A percentile compares a stretch with the other conserved stretches of the same genome.
Evolutionary conservation across 2,888 invertebrate species (phyloP).

Genomic region (Drosophila acutilabella): DNA sequence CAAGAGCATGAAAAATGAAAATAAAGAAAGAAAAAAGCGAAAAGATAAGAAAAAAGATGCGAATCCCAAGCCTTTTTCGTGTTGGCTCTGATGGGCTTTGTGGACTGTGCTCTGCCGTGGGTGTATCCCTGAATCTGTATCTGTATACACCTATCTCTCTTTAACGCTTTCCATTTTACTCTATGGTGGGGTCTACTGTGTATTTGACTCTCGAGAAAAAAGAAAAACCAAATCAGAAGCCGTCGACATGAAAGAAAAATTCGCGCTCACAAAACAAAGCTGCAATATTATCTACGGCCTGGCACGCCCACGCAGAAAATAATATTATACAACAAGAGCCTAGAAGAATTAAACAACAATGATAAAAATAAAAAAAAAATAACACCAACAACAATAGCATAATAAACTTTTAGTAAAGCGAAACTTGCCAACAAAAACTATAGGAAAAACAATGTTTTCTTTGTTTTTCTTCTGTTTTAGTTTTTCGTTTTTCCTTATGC

Average conservation of each 20-base stretch:
- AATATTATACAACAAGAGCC: slow-evolving; percentile 72
- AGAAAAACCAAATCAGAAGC: slow-evolving; percentile 9
- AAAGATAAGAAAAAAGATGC: slow-evolving; percentile 12
- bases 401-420: slow-evolving; percentile 73
- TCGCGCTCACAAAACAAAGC: slow-evolving; percentile 66
- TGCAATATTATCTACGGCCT: slow-evolving; percentile 59
- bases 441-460: slow-evolving; percentile 47
- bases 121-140: slow-evolving; percentile 43
- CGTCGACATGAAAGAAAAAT: slow-evolving; percentile 36
- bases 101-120: slow-evolving; percentile 48
- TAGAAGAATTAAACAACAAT: slow-evolving; percentile 65
- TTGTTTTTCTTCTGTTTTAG: slow-evolving; percentile 44
- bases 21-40: not conserved
- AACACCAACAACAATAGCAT: slow-evolving; percentile 61
- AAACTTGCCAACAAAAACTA: slow-evolving; percentile 59
- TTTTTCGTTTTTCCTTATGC: slow-evolving; percentile 10
- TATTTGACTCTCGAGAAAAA: slow-evolving; percentile 60
- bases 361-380: slow-evolving; percentile 55
- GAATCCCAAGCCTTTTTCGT: slow-evolving; percentile 77
- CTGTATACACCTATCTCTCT: slow-evolving; percentile 15
- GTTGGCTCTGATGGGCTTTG: slow-evolving; percentile 75
- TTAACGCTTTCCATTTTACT: not conserved
- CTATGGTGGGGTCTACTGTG: slow-evolving; percentile 23
- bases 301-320: slow-evolving; percentile 40
- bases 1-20: slow-evolving; percentile 25